A percentile compares a stretch with the other conserved stretches of the same genome.
Evolutionary conservation across 2,113 vertebrate genomes (phyloP).

Genomic region (pig (Sus scrofa)): T2T-Sscrofa CM000829.6:55839001-55839500

Average conservation of each 20-base stretch:
- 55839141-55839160: conserved; percentile 13
- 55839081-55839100: not conserved
- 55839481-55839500: not conserved
- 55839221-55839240: conserved; percentile 68
- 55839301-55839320: conserved; percentile 71
- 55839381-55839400: conserved; percentile 70
- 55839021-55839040: not conserved
- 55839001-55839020: not conserved
- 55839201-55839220: conserved; percentile 67
- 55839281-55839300: conserved; percentile 64
- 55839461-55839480: not conserved
- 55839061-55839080: not conserved
- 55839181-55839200: conserved; percentile 56
- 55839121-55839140: not conserved
- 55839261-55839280: conserved; percentile 52
- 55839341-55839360: conserved; percentile 71
- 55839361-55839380: conserved; percentile 78
- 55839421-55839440: conserved; percentile 60
- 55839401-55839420: conserved; percentile 61
- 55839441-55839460: conserved; percentile 41
- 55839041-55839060: conserved; percentile 39
- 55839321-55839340: conserved; percentile 50
- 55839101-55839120: not conserved
- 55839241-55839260: conserved; percentile 58
- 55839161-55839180: conserved; percentile 23